Conservation (phyloP, 2,797 vertebrate species). For the Esox masquinongy region DNA sequence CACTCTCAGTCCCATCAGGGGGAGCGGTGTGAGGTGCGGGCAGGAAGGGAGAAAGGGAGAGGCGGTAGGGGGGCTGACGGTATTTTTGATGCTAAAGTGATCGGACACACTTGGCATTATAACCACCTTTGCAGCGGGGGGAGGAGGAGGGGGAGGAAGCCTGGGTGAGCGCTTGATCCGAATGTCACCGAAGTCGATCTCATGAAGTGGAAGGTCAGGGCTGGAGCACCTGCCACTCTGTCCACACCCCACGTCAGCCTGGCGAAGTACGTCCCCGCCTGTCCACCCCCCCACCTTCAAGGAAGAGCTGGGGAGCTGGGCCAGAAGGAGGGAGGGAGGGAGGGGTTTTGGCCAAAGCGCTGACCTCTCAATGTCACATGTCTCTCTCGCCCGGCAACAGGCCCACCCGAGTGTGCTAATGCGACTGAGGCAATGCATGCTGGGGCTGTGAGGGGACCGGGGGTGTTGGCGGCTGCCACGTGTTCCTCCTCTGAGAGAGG, state of each 20-base stretch:
- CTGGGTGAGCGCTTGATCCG: conserved; percentile 69
- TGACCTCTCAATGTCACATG: conserved; percentile 62
- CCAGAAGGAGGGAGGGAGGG: background rate
- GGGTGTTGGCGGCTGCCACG: conserved; percentile 55
- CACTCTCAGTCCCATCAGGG: conserved; percentile 18
- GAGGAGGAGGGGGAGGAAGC: conserved; percentile 42
- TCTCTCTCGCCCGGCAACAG: conserved; percentile 60
- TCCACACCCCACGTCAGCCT: conserved; percentile 47
- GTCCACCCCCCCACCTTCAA: conserved; percentile 16
- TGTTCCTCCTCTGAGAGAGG: conserved; percentile 47
- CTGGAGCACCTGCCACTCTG: conserved; percentile 72
- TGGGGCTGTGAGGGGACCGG: conserved; percentile 50
- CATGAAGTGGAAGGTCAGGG: conserved; percentile 79
- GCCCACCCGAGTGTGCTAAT: conserved; percentile 66
- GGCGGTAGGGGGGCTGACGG: conserved; percentile 34
- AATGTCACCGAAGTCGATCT: conserved; percentile 80
- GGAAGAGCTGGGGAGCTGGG: conserved; percentile 27
- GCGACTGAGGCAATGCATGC: conserved; percentile 52
- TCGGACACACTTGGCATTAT: conserved; percentile 79
- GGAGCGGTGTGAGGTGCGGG: conserved; percentile 14
- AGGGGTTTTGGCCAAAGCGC: conserved; percentile 22
- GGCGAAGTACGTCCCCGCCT: conserved; percentile 17
- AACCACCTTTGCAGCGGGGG: conserved; percentile 48
- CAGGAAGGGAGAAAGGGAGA: background rate
- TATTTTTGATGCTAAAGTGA: conserved; percentile 75